phyloP scores from a whole-genome alignment of 2,113 vertebrate genomes.

The Calidris pugnax region DNA sequence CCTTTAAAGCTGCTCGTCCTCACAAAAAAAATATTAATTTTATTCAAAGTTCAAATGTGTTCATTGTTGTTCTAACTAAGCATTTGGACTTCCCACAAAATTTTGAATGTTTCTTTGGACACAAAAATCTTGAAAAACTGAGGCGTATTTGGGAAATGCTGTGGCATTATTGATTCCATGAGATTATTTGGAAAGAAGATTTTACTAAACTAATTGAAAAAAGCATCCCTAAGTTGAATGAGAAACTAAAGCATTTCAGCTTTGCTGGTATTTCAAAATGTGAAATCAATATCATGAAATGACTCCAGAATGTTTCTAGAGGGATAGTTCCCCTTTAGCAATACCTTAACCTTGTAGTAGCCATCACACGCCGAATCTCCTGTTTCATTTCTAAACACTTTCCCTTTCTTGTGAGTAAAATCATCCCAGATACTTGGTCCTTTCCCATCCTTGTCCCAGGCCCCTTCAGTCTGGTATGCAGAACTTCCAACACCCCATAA shows the following conservation, averaged over 20 bases:
- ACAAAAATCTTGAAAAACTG: not conserved
- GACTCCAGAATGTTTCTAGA: not conserved
- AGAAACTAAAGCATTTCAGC: not conserved
- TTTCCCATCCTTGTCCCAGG: conserved; percentile 94
- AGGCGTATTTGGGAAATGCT: not conserved
- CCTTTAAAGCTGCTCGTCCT: not conserved
- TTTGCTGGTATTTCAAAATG: not conserved
- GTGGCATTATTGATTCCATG: not conserved
- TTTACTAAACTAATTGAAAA: not conserved
- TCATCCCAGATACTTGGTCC: conserved; percentile 92
- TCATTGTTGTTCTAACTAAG: not conserved
- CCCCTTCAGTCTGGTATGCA: conserved; percentile 94
- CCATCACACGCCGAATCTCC: conserved; percentile 87
- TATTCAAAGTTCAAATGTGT: not conserved
- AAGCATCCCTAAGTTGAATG: not conserved
- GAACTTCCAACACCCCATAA: conserved; percentile 93
- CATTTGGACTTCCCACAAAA: not conserved
- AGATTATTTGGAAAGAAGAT: not conserved
- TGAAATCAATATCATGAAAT: not conserved
- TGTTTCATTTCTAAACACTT: conserved; percentile 79
- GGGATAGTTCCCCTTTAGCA: not conserved
- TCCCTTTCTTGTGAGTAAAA: conserved; percentile 86
- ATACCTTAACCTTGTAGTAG: conserved; percentile 89
- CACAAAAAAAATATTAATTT: not conserved
- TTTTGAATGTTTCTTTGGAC: not conserved